Evolutionary conservation across 2,113 vertebrate genomes (phyloP), one percentile per base, ranked within the genome.

Genomic region (Lagenorhynchus albirostris): DNA sequence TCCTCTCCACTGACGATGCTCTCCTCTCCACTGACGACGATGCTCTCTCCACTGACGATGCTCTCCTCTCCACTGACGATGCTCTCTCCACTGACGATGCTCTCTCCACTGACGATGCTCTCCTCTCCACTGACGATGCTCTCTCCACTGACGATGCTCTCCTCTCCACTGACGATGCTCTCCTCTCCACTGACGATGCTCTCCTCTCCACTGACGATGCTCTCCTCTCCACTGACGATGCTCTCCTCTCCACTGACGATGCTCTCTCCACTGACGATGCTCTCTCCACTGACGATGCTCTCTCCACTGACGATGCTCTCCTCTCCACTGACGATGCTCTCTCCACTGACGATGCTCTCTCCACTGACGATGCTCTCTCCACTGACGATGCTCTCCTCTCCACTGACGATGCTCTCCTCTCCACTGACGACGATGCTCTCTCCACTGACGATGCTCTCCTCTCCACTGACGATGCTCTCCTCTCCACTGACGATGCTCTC

Each of bases 361-460:
- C n/a, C 4, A 0, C 3, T 47, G 90, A 53, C 1, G 13, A n/a
- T n/a, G n/a, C 5, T 14, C 4, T n/a, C 7, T 58, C n/a, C 4
- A 0, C 3, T 47, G 90, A 53, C 1, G 13, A 3, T 14, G n/a
- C n/a, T n/a, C n/a, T n/a, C n/a, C 4, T n/a, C 7, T 58, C n/a
- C 4, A 0, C 3, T 47, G 90, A 53, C 1, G 13, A n/a, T n/a
- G n/a, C n/a, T n/a, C n/a, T n/a, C n/a, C n/a, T n/a, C n/a, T n/a
- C n/a, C n/a, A n/a, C n/a, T n/a, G n/a, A n/a, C n/a, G n/a, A n/a
- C n/a, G n/a, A n/a, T n/a, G n/a, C 5, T 14, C 4, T n/a, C 7
- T 58, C n/a, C 4, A 0, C 3, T 47, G 90, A 53, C 1, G 13
- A 3, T 14, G n/a, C n/a, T n/a, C n/a, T n/a, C n/a, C 4, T n/a